These are phyloP conservation scores for Plemyria rubiginata DNA, from an alignment of 2,888 invertebrate genomes.

Conservation along the genomic window DNA sequence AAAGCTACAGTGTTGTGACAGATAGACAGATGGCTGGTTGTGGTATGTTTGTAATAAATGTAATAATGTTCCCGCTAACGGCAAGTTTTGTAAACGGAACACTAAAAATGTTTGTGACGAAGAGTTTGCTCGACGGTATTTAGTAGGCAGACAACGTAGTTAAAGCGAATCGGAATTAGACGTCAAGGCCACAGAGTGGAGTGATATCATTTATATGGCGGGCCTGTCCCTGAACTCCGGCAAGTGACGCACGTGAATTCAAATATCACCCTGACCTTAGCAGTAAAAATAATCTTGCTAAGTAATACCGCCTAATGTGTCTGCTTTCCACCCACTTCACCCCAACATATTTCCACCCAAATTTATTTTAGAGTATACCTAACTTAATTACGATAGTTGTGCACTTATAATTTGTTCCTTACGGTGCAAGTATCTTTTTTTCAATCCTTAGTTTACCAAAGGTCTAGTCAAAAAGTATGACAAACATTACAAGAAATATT, in stretches of 20 bases:
- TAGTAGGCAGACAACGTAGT: slow-evolving; percentile 78
- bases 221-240: slow-evolving; percentile 78
- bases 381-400: not conserved
- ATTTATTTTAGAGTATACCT: slow-evolving; percentile 6
- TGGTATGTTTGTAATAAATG: not conserved
- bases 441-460: not conserved
- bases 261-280: slow-evolving; percentile 78
- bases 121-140: slow-evolving; percentile 51
- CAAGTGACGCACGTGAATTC: slow-evolving; percentile 79
- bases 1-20: not conserved
- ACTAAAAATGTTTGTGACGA: slow-evolving; percentile 41
- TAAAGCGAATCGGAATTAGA: slow-evolving; percentile 78
- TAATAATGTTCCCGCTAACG: not conserved
- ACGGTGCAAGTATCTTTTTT: not conserved
- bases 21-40: not conserved
- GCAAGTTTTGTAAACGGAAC: slow-evolving; percentile 9
- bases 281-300: slow-evolving; percentile 70
- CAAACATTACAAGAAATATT: slow-evolving; percentile 18
- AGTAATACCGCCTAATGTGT: slow-evolving; percentile 59
- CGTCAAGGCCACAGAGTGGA: slow-evolving; percentile 73
- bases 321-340: slow-evolving; percentile 47
- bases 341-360: slow-evolving; percentile 41
- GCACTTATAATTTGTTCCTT: not conserved
- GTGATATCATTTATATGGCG: slow-evolving; percentile 81
- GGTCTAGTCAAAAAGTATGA: slow-evolving; percentile 3